These are phyloP conservation scores for Coregonus clupeaformis DNA, from an alignment of 2,113 vertebrate species.

Conservation along the genomic window DNA sequence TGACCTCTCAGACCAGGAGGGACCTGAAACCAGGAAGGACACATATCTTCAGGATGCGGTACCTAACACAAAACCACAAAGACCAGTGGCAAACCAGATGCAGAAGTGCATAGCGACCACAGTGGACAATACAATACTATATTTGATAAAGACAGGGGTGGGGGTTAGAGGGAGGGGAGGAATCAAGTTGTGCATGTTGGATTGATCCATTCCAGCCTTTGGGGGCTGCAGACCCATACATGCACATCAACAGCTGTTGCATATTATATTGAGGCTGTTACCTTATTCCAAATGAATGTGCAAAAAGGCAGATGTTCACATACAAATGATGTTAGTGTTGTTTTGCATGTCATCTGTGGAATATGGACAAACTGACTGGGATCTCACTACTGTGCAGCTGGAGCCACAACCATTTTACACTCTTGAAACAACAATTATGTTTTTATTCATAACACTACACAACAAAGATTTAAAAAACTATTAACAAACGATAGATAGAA, in stretches of 20 bases:
- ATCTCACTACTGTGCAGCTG: conserved; percentile 65
- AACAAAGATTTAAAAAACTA: background rate
- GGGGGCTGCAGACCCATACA: conserved; percentile 58
- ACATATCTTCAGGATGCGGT: background rate
- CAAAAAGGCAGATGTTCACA: conserved; percentile 66
- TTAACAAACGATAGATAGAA: background rate
- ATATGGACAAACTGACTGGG: conserved; percentile 51
- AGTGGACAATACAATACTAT: conserved; percentile 15
- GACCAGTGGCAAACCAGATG: background rate
- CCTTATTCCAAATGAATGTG: conserved; percentile 70
- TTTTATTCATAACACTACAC: background rate
- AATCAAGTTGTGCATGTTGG: conserved; percentile 53
- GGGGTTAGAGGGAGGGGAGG: conserved; percentile 18
- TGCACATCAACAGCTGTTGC: conserved; percentile 71
- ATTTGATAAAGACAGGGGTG: conserved; percentile 40
- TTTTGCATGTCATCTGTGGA: conserved; percentile 64
- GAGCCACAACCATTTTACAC: conserved; percentile 36
- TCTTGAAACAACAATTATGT: conserved; percentile 19
- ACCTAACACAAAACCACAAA: background rate
- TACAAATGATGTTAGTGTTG: conserved; percentile 65
- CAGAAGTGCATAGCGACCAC: conserved; percentile 25
- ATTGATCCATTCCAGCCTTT: conserved; percentile 67
- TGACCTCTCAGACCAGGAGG: conserved; percentile 85
- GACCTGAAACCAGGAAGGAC: conserved; percentile 69
- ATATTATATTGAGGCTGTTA: conserved; percentile 68